Percentiles rank a stretch among this genome's conserved stretches.
Evolutionary conservation across 2,113 vertebrate species (phyloP).

Genomic region (Apaloderma vittatum): DNA sequence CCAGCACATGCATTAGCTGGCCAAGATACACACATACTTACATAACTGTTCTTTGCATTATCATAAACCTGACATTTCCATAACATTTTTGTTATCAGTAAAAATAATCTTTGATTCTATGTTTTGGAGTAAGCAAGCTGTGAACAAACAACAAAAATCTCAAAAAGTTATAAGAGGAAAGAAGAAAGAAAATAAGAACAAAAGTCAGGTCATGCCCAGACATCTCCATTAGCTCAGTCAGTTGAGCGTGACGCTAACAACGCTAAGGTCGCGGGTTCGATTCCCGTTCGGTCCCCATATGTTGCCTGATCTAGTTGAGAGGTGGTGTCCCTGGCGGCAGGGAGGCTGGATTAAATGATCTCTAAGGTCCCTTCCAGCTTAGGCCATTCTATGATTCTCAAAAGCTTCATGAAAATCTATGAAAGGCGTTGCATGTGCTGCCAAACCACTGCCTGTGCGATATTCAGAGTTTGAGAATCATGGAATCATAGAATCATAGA

Average conservation of each 20-base stretch:
- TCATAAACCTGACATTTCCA: constrained; percentile 33
- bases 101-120: neutral
- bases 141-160: neutral
- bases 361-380: no score
- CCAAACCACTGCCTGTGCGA: constrained; percentile 4
- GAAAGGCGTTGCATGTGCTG: neutral
- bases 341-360: no score
- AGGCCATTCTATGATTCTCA: no score
- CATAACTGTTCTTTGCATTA: constrained; percentile 58
- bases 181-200: neutral
- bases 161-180: neutral
- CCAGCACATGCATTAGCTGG: neutral
- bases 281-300: no score
- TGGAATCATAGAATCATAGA: no score
- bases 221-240: no score
- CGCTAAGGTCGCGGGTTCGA: no score
- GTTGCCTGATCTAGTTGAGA: no score
- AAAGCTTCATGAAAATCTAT: constrained; percentile 31
- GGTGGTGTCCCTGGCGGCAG: no score
- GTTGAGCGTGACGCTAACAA: no score
- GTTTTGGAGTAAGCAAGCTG: constrained; percentile 23
- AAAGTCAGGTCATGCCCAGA: neutral
- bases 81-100: constrained; percentile 38
- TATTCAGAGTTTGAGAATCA: constrained; percentile 18
- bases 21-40: constrained; percentile 41